Conservation (phyloP, 2,113 vertebrate genomes). For the Cryptotis parvus region DNA sequence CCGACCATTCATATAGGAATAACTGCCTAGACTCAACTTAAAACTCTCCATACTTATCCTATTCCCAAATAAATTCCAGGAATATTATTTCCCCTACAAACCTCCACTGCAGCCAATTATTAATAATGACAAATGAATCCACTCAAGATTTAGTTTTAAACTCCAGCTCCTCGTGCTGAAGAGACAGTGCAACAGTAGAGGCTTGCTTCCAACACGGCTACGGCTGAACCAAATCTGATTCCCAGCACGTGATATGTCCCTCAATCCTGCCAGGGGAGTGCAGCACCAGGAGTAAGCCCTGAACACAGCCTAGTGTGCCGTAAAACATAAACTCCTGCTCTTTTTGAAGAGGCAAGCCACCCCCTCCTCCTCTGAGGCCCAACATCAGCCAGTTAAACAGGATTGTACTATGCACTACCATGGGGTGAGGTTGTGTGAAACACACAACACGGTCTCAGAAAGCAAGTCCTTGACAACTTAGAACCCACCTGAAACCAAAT, state of each 20-base stretch:
- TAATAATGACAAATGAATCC: background rate
- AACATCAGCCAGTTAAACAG: background rate
- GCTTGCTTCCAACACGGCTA: no score
- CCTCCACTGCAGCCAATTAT: background rate
- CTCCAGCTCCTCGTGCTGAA: background rate
- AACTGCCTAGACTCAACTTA: background rate
- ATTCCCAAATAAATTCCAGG: background rate
- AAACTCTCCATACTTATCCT: background rate
- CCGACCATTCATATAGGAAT: background rate
- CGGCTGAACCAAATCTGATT: no score
- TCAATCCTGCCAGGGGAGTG: no score
- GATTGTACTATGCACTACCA: accelerated
- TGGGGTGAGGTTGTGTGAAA: background rate
- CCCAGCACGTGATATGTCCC: no score
- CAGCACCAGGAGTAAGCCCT: no score
- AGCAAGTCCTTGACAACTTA: background rate
- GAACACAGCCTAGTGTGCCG: no score
- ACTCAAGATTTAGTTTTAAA: conserved; percentile 36
- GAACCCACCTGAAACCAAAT: background rate
- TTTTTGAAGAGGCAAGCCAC: background rate
- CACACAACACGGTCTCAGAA: background rate
- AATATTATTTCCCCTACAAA: background rate
- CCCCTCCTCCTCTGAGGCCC: background rate
- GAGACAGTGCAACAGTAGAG: no score
- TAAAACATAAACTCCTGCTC: background rate